A percentile compares a stretch with the other conserved stretches of the same genome.
Conservation (phyloP, 2,113 vertebrate genomes). For the Sorex fumeus region DNA sequence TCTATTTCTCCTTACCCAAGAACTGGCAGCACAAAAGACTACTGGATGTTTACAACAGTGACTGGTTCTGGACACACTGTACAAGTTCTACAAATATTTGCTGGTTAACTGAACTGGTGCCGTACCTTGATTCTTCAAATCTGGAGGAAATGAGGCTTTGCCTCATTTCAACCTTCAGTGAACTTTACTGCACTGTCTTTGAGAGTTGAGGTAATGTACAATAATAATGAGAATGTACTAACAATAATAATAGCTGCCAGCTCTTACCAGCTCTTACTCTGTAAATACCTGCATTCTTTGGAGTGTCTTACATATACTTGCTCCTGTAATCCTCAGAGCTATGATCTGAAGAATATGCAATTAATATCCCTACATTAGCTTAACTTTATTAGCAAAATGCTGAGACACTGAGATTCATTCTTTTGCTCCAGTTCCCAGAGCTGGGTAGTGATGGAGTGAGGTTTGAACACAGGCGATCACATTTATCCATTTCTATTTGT, state of each 20-base stretch:
- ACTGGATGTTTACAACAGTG: neutral
- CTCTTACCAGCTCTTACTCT: slow-evolving; percentile 9
- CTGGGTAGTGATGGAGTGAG: neutral
- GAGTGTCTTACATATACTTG: neutral
- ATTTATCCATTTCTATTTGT: neutral
- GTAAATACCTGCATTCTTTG: slow-evolving; percentile 33
- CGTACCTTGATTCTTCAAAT: slow-evolving; percentile 37
- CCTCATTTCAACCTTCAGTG: slow-evolving; percentile 29
- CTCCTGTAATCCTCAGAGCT: slow-evolving; percentile 46
- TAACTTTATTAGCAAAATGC: slow-evolving; percentile 43
- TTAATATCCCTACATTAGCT: neutral
- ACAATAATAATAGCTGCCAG: neutral
- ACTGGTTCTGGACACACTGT: neutral
- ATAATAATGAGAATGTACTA: neutral
- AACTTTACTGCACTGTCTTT: slow-evolving; percentile 24
- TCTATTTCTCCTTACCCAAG: neutral
- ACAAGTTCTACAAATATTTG: neutral
- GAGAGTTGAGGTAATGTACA: slow-evolving; percentile 22
- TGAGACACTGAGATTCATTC: slow-evolving; percentile 21
- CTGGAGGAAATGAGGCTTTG: slow-evolving; percentile 10
- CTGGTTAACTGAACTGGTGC: neutral
- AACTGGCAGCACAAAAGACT: neutral
- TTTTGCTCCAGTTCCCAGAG: neutral
- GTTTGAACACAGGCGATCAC: slow-evolving; percentile 7
- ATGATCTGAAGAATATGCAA: neutral